Evolutionary conservation across 2,888 invertebrate genomes (phyloP).

Genomic region (Plagodis dolabraria): DNA sequence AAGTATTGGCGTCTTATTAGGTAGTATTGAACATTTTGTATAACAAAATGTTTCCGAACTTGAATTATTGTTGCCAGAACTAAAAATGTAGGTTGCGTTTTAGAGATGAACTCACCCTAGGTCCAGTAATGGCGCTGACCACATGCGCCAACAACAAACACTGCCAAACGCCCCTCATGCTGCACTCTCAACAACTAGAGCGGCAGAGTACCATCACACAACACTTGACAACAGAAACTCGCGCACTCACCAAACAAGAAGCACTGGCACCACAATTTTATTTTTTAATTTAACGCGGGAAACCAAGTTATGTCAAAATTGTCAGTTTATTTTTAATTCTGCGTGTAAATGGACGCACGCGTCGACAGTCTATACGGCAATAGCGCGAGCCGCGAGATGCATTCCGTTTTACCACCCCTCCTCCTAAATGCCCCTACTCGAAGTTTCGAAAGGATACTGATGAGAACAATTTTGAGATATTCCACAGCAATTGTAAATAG

Average conservation of each 20-base stretch:
- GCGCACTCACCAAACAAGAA: conserved; percentile 55
- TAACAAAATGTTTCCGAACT: no score
- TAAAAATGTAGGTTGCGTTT: not conserved
- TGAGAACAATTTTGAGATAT: conserved; percentile 44
- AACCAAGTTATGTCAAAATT: conserved; percentile 45
- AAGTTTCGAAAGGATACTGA: conserved; percentile 77
- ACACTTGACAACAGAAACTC: conserved; percentile 53
- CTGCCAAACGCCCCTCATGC: conserved; percentile 76
- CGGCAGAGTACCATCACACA: conserved; percentile 81
- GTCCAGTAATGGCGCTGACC: conserved; percentile 79
- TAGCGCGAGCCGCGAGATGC: conserved; percentile 67
- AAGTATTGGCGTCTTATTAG: no score
- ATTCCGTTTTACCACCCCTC: conserved; percentile 81
- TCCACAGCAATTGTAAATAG: conserved; percentile 59
- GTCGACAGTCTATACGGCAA: conserved; percentile 63
- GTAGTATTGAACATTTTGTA: no score
- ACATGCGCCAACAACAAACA: conserved; percentile 77
- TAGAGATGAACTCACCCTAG: conserved; percentile 64
- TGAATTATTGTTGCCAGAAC: no score
- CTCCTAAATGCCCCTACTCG: conserved; percentile 71
- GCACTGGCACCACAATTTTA: conserved; percentile 51
- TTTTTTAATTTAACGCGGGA: conserved; percentile 36
- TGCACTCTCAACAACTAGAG: conserved; percentile 74
- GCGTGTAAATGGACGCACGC: conserved; percentile 63
- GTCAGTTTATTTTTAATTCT: conserved; percentile 45